These are phyloP conservation scores for Crotalus horridus DNA, from an alignment of 2,113 vertebrate genomes.

Conservation along the genomic window DNA sequence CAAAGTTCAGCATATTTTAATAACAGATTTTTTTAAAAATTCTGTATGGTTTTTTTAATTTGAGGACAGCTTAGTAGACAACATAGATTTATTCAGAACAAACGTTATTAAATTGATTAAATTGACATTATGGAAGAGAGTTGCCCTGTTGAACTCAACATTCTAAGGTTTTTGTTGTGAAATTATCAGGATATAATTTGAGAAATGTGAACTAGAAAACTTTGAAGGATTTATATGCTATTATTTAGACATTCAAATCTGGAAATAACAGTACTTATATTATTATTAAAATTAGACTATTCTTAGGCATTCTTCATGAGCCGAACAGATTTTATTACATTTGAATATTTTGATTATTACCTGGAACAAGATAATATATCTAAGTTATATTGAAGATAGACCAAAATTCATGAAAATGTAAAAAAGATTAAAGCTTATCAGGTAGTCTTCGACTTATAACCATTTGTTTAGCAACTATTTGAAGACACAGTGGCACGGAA, in stretches of 20 bases:
- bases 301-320: neutral
- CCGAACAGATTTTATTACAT: neutral
- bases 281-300: neutral
- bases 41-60: neutral
- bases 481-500: neutral
- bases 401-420: neutral
- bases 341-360: neutral
- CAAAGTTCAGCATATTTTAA: neutral
- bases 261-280: neutral
- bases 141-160: neutral
- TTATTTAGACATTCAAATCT: neutral
- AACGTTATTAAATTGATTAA: neutral
- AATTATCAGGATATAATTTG: neutral
- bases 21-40: neutral
- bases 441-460: neutral
- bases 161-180: neutral
- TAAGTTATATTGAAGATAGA: neutral
- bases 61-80: neutral
- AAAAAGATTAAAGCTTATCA: neutral
- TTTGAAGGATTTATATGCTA: neutral
- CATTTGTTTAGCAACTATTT: neutral
- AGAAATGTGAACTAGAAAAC: neutral
- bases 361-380: neutral
- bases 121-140: neutral
- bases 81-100: neutral